These are phyloP conservation scores for Pristionchus entomophagus DNA, from an alignment of 2,888 invertebrate genomes.

Conservation along the genomic window DNA sequence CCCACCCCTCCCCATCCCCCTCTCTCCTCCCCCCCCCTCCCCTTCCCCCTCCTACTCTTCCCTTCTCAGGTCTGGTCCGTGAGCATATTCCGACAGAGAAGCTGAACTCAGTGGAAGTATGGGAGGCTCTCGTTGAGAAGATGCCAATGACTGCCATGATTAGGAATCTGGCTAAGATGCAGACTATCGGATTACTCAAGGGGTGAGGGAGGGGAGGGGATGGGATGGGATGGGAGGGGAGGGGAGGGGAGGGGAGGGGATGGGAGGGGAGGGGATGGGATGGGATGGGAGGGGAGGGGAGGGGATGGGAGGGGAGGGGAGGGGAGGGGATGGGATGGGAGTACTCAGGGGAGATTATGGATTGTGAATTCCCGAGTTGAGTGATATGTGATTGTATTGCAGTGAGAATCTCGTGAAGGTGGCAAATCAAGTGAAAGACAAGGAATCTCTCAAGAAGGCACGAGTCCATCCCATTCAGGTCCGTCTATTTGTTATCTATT, in stretches of 20 bases:
- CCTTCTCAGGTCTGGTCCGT: constrained; percentile 79
- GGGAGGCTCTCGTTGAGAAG: constrained; percentile 75
- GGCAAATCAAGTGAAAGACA: constrained; percentile 68
- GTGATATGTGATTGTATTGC: constrained; percentile 33
- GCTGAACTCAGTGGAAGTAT: constrained; percentile 79
- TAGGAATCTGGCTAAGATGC: constrained; percentile 76
- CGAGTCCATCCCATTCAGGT: constrained; percentile 77
- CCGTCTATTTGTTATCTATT: no score
- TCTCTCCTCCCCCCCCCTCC: neutral
- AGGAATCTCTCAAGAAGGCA: constrained; percentile 69
- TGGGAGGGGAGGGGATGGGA: constrained; percentile 17
- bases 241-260: constrained; percentile 20
- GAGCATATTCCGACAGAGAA: constrained; percentile 84
- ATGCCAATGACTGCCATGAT: constrained; percentile 78
- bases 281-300: constrained; percentile 13
- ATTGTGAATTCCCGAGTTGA: no score
- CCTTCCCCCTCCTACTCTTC: neutral
- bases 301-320: constrained; percentile 16
- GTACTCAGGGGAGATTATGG: neutral
- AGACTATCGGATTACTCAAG: constrained; percentile 67
- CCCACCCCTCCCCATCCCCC: no score
- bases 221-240: no score
- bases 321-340: neutral
- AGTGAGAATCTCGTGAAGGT: constrained; percentile 59
- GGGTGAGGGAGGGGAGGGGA: constrained; percentile 18